phyloP scores from a whole-genome alignment of 2,113 vertebrate species.

The Crotalus helleri region DNA sequence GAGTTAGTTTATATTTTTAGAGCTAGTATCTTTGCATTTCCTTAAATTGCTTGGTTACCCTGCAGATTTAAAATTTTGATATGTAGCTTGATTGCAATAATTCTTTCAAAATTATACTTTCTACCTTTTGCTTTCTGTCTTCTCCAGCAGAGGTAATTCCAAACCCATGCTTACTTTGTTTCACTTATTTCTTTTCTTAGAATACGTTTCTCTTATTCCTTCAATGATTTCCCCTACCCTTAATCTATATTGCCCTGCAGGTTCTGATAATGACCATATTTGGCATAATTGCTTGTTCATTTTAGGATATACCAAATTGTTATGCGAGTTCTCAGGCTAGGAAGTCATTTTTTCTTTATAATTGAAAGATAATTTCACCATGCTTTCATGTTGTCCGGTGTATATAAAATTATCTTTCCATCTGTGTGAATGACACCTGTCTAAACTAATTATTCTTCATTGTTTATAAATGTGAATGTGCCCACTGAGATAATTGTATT shows the following conservation, averaged over 20 bases:
- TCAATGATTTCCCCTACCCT: conserved; percentile 47
- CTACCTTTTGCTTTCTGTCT: neutral
- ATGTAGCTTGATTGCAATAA: neutral
- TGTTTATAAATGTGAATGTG: neutral
- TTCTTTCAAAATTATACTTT: neutral
- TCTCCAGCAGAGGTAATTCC: neutral
- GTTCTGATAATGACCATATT: neutral
- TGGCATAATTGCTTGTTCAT: neutral
- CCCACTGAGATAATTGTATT: conserved; percentile 50
- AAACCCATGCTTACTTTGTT: neutral
- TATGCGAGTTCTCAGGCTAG: neutral
- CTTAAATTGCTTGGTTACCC: neutral
- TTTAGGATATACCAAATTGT: neutral
- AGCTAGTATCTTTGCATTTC: neutral
- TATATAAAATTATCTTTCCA: neutral
- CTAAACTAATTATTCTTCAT: neutral
- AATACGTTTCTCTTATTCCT: conserved; percentile 24
- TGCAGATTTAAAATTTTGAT: neutral
- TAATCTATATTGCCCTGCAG: neutral
- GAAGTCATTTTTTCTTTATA: neutral
- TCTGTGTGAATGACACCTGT: neutral
- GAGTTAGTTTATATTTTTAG: neutral
- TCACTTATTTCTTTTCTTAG: neutral
- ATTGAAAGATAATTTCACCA: neutral
- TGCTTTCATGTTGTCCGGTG: neutral